phyloP scores from a whole-genome alignment of 1,140 invertebrate species.

The Diplogasteroides magnus region DNA sequence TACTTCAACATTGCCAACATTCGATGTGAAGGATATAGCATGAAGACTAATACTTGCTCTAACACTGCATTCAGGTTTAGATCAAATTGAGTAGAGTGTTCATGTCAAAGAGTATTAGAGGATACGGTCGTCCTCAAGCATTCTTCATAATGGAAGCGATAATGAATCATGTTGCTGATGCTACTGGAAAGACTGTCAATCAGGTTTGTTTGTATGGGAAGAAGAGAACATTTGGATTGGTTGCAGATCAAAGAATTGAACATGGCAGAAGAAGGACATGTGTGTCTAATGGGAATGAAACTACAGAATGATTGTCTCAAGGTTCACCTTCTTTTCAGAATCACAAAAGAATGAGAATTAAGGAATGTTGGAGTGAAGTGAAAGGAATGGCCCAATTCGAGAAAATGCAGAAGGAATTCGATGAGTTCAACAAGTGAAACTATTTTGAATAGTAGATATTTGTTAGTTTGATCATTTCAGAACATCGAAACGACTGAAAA shows the following conservation, averaged over 20 bases:
- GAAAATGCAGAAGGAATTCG: constrained; percentile 63
- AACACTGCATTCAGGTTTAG: constrained; percentile 56
- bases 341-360: background rate
- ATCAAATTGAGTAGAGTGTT: background rate
- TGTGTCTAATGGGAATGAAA: constrained; percentile 54
- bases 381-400: constrained; percentile 67
- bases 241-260: constrained; percentile 22
- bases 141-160: constrained; percentile 53
- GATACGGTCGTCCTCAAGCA: constrained; percentile 58
- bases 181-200: constrained; percentile 32
- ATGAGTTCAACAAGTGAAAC: constrained; percentile 69
- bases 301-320: constrained; percentile 69
- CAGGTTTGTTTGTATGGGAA: background rate
- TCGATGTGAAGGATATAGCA: constrained; percentile 43
- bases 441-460: constrained; percentile 6
- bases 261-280: constrained; percentile 17
- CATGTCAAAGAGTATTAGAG: constrained; percentile 36
- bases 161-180: constrained; percentile 51
- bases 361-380: constrained; percentile 75
- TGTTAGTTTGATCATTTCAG: constrained; percentile 39
- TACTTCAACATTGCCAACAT: constrained; percentile 55
- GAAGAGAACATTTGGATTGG: background rate
- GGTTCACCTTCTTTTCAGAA: too few relatives aligned
- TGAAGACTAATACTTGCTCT: constrained; percentile 57
- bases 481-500: constrained; percentile 75